Conservation (phyloP, 2,113 vertebrate genomes). For the Albula goreensis region DNA sequence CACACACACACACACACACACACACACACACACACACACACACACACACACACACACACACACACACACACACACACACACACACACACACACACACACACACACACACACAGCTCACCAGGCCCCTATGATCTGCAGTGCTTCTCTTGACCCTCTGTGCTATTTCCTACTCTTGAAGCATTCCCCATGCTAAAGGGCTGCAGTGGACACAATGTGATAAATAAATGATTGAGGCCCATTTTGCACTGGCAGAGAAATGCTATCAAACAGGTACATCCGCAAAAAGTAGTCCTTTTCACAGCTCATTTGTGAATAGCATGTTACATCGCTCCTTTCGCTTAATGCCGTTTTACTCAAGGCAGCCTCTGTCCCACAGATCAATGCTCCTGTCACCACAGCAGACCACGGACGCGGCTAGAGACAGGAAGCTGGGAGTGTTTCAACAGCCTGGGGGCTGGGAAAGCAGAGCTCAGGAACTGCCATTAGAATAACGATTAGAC, state of each 20-base stretch:
- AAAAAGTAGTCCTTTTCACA: not conserved
- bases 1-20: too few species aligned
- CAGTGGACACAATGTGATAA: not conserved
- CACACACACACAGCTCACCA: too few species aligned
- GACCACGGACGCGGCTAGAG: not conserved
- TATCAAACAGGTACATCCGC: not conserved
- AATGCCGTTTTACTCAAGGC: not conserved
- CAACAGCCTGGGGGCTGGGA: not conserved
- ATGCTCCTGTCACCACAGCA: not conserved
- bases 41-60: too few species aligned
- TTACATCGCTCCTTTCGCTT: not conserved
- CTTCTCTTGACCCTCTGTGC: too few species aligned
- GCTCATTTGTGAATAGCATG: not conserved
- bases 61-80: too few species aligned
- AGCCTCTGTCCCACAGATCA: not conserved
- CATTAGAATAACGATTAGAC: not conserved
- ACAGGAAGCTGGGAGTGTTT: slow-evolving; percentile 2
- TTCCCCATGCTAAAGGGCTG: not conserved
- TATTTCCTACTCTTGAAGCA: not conserved
- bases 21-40: too few species aligned
- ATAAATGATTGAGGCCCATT: not conserved
- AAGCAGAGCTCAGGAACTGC: not conserved
- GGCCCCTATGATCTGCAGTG: too few species aligned
- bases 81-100: too few species aligned
- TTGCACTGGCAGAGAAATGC: not conserved